Percentiles rank a stretch among this genome's conserved stretches.
Conservation (phyloP, 2,888 invertebrate species). For the Ochlodes sylvanus region DNA sequence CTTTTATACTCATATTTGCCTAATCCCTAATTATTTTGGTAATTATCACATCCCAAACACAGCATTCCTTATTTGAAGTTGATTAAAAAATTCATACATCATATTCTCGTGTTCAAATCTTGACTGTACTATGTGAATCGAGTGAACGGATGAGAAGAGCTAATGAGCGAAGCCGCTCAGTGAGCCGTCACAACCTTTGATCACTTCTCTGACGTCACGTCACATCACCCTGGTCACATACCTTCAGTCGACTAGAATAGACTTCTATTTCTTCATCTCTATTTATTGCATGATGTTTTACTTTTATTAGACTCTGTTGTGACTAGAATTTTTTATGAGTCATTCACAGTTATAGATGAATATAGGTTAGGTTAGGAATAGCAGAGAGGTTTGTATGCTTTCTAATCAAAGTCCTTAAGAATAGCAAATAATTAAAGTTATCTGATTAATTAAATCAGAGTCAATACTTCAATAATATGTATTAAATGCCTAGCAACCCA, state of each 20-base stretch:
- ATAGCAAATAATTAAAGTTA: too few species aligned
- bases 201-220: constrained; percentile 7
- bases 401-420: too few species aligned
- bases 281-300: background rate
- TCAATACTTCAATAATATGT: too few species aligned
- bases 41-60: too few species aligned
- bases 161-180: constrained; percentile 9
- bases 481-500: too few species aligned
- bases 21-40: too few species aligned
- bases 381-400: too few species aligned
- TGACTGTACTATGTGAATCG: background rate
- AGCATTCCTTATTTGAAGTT: too few species aligned
- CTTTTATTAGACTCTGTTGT: constrained; percentile 1
- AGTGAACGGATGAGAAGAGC: background rate
- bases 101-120: background rate
- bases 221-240: background rate
- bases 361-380: too few species aligned
- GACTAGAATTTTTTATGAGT: too few species aligned
- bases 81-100: background rate
- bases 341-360: background rate
- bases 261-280: background rate
- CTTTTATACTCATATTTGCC: too few species aligned
- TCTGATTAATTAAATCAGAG: too few species aligned
- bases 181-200: constrained; percentile 11
- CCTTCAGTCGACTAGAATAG: constrained; percentile 6